A percentile compares a stretch with the other conserved stretches of the same genome.
Conservation (phyloP, 2,888 invertebrate species). For the Gibbula magus region DNA sequence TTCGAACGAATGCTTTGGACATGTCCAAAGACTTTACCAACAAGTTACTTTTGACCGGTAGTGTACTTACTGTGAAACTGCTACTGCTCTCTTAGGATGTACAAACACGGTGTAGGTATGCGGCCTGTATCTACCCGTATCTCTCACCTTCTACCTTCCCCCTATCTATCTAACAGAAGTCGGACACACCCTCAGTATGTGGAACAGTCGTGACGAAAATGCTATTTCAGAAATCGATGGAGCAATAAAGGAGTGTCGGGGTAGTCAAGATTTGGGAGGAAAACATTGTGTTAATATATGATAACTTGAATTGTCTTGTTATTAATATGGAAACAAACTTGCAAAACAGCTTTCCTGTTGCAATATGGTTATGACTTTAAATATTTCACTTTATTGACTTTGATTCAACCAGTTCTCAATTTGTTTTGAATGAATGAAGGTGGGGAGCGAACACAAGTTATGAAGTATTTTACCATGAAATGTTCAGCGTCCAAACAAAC, state of each 20-base stretch:
- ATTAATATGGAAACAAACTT: too few species aligned
- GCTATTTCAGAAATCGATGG: neutral
- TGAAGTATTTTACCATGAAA: too few species aligned
- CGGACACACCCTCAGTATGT: neutral
- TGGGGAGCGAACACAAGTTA: too few species aligned
- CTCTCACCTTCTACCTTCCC: neutral
- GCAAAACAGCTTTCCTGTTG: too few species aligned
- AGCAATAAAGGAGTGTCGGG: neutral
- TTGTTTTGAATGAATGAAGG: too few species aligned
- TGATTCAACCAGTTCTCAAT: too few species aligned
- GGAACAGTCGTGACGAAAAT: conserved; percentile 1
- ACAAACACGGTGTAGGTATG: neutral
- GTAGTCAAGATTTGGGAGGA: neutral
- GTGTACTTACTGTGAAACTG: neutral
- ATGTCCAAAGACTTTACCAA: neutral
- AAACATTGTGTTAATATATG: too few species aligned
- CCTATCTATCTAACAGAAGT: neutral
- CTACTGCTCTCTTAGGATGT: neutral
- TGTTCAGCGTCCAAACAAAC: too few species aligned
- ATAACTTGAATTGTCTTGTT: too few species aligned
- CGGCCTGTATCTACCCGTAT: neutral
- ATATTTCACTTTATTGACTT: too few species aligned
- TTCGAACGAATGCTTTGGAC: neutral
- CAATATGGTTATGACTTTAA: too few species aligned
- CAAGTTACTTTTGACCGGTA: neutral